phyloP scores from a whole-genome alignment of 2,888 invertebrate genomes.

The Tethea ocularis region DNA sequence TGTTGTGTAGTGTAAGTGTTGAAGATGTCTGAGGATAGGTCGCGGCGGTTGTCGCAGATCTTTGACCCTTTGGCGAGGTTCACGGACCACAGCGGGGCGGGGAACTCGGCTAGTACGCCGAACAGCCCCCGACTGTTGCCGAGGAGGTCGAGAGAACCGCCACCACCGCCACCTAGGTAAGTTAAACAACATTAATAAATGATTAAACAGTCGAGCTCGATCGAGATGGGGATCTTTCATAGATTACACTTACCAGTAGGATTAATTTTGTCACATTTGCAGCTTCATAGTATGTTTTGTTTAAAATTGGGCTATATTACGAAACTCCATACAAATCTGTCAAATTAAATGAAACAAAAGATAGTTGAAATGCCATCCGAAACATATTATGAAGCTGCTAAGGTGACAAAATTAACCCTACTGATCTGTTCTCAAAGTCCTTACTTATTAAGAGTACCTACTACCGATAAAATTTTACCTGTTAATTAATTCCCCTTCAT shows the following conservation, averaged over 20 bases:
- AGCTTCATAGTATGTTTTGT: too few relatives aligned
- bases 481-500: neutral
- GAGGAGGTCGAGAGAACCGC: constrained; percentile 77
- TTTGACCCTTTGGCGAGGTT: constrained; percentile 91
- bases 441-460: neutral
- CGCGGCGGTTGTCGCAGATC: constrained; percentile 91
- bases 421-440: too few relatives aligned
- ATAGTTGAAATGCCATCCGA: too few relatives aligned
- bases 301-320: too few relatives aligned
- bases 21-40: constrained; percentile 86
- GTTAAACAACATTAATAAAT: constrained; percentile 12
- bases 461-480: neutral
- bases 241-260: too few relatives aligned
- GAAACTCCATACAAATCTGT: too few relatives aligned
- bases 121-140: constrained; percentile 89
- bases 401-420: too few relatives aligned
- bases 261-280: too few relatives aligned
- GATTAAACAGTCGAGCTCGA: neutral
- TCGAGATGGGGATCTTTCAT: too few relatives aligned
- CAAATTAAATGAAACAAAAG: too few relatives aligned
- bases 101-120: constrained; percentile 85
- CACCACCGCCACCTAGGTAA: constrained; percentile 79
- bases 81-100: constrained; percentile 85
- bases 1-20: constrained; percentile 53
- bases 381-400: too few relatives aligned